These are phyloP conservation scores for Drosophila ambigua DNA, from an alignment of 1,140 invertebrate genomes.

Conservation along the genomic window DNA sequence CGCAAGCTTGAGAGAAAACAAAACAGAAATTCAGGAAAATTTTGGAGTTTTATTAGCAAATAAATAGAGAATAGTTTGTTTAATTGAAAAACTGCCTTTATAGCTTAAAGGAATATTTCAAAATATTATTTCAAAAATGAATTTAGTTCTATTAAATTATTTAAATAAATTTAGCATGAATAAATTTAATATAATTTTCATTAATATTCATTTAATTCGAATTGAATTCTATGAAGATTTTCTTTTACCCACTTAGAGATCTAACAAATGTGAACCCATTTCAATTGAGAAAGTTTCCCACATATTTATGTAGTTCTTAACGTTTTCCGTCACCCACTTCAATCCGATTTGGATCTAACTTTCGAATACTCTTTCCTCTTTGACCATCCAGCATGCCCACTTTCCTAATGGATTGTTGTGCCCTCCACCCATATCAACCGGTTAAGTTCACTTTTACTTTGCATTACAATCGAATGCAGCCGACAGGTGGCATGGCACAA, in stretches of 20 bases:
- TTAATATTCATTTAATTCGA: neutral
- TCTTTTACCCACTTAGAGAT: too few relatives aligned
- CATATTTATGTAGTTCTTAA: neutral
- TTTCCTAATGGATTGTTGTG: slow-evolving; percentile 16
- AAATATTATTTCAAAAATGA: neutral
- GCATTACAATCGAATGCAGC: slow-evolving; percentile 12
- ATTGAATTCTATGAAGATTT: too few relatives aligned
- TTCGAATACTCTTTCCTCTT: slow-evolving; percentile 13
- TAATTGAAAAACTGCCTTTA: too few relatives aligned
- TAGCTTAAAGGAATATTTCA: too few relatives aligned
- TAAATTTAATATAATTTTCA: neutral
- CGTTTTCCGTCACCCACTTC: neutral
- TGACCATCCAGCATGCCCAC: neutral
- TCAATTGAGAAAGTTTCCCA: neutral
- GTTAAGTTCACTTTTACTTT: slow-evolving; percentile 25
- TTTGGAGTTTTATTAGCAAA: too few relatives aligned
- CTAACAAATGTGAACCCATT: too few relatives aligned
- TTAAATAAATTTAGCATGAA: neutral
- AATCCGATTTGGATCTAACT: slow-evolving; percentile 7
- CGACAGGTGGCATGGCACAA: slow-evolving; percentile 31
- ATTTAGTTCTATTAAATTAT: neutral
- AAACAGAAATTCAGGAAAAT: too few relatives aligned
- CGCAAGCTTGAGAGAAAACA: neutral
- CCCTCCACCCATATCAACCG: slow-evolving; percentile 14
- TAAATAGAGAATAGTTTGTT: too few relatives aligned